phyloP scores from a whole-genome alignment of 2,888 invertebrate genomes.

The Salticus scenicus region DNA sequence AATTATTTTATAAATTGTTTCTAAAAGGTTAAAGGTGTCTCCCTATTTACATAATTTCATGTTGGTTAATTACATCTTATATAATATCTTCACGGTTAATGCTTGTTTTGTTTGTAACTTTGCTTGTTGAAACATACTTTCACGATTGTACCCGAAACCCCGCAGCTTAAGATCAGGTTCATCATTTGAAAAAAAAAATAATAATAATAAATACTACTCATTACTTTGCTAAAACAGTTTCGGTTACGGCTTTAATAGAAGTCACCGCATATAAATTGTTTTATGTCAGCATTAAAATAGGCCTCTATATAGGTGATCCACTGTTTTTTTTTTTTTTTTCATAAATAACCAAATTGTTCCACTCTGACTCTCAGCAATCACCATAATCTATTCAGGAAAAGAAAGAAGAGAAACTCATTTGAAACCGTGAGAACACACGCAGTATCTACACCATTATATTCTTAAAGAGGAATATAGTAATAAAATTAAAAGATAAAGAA shows the following conservation, averaged over 20 bases:
- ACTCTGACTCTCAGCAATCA: not conserved
- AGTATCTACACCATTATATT: not conserved
- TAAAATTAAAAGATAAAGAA: slow-evolving; percentile 51
- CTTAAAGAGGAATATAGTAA: slow-evolving; percentile 44
- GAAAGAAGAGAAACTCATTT: not conserved
- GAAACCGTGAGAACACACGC: slow-evolving; percentile 57
- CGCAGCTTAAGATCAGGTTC: not conserved
- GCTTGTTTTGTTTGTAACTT: too few relatives aligned
- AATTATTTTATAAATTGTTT: too few relatives aligned
- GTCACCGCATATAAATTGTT: not conserved
- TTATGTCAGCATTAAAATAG: not conserved
- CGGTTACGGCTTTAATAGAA: not conserved
- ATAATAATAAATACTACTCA: not conserved
- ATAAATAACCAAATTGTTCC: not conserved
- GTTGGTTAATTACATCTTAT: too few relatives aligned
- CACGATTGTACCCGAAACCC: too few relatives aligned
- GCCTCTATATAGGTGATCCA: too few relatives aligned
- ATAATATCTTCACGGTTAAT: too few relatives aligned
- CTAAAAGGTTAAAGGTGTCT: too few relatives aligned
- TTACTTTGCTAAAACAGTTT: not conserved
- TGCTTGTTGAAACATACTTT: too few relatives aligned
- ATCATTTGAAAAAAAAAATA: too few relatives aligned
- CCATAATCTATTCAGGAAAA: slow-evolving; percentile 15
- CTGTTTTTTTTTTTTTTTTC: too few relatives aligned
- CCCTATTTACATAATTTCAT: too few relatives aligned